Conservation (phyloP, 2,888 invertebrate genomes). For the Hydraecia micacea region DNA sequence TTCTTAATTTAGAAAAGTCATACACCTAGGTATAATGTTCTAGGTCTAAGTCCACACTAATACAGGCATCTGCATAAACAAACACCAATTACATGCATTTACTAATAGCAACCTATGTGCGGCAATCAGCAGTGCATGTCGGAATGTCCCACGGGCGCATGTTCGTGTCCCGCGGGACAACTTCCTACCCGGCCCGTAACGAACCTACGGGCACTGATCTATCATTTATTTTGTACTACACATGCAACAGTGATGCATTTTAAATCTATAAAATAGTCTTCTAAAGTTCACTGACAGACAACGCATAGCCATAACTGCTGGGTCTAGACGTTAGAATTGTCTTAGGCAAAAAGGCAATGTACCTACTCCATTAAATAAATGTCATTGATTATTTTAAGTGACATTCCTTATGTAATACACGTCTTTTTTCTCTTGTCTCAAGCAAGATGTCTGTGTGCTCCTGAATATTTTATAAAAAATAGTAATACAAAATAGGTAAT, state of each 20-base stretch:
- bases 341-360: background rate
- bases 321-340: no score
- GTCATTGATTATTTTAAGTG: no score
- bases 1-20: background rate
- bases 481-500: no score
- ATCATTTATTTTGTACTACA: constrained; percentile 51
- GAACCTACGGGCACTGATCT: constrained; percentile 32
- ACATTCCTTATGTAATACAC: no score
- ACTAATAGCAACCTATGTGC: constrained; percentile 31
- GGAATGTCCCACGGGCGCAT: constrained; percentile 57
- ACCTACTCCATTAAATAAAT: no score
- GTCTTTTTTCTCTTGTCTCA: no score
- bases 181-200: constrained; percentile 48
- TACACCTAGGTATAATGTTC: background rate
- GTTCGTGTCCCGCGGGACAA: constrained; percentile 43
- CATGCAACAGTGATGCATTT: constrained; percentile 15
- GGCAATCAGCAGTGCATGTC: constrained; percentile 60
- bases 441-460: no score
- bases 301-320: background rate
- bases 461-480: no score
- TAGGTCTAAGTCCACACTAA: background rate
- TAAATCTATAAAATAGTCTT: background rate
- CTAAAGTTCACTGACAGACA: background rate
- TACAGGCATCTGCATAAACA: constrained; percentile 29
- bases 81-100: constrained; percentile 44